phyloP scores from a whole-genome alignment of 2,888 invertebrate genomes.

The Uropetala carovei region DNA sequence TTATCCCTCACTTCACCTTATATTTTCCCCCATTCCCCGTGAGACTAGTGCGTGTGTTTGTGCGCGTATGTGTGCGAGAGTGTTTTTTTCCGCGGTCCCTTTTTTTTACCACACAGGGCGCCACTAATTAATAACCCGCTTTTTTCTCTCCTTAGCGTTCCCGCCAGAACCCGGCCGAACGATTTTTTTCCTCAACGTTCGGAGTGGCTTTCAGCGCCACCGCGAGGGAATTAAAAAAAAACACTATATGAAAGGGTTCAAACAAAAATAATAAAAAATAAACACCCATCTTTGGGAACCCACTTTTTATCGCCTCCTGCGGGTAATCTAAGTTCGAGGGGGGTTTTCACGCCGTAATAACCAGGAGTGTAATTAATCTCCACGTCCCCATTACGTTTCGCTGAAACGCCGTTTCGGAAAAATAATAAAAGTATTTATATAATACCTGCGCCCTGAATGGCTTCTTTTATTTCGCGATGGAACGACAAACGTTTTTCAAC shows the following conservation, averaged over 20 bases:
- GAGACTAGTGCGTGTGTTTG: not conserved
- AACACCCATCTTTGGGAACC: not conserved
- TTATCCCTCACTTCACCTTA: constrained; percentile 3
- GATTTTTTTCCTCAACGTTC: not conserved
- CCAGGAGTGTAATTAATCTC: not conserved
- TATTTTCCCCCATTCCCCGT: not conserved
- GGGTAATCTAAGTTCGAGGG: not conserved
- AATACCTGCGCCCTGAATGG: not conserved
- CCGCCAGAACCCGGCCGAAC: not conserved
- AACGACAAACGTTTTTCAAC: not conserved
- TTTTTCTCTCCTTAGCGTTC: not conserved
- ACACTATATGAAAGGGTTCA: not conserved
- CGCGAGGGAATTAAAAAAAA: not conserved
- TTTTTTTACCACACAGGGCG: not conserved
- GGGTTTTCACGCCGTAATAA: constrained; percentile 5
- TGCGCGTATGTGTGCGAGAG: not conserved
- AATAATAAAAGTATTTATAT: not conserved
- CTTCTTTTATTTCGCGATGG: not conserved
- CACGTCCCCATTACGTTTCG: constrained; percentile 3
- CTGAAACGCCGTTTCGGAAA: not conserved
- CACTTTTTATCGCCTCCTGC: not conserved
- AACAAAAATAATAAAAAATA: not conserved
- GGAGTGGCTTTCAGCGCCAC: constrained; percentile 4
- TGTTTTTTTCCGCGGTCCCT: not conserved
- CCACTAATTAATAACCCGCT: constrained; percentile 29